A percentile compares a stretch with the other conserved stretches of the same genome.
These are phyloP conservation scores for Nothoprocta pentlandii DNA, from an alignment of 2,113 vertebrate genomes.

Conservation along the genomic window DNA sequence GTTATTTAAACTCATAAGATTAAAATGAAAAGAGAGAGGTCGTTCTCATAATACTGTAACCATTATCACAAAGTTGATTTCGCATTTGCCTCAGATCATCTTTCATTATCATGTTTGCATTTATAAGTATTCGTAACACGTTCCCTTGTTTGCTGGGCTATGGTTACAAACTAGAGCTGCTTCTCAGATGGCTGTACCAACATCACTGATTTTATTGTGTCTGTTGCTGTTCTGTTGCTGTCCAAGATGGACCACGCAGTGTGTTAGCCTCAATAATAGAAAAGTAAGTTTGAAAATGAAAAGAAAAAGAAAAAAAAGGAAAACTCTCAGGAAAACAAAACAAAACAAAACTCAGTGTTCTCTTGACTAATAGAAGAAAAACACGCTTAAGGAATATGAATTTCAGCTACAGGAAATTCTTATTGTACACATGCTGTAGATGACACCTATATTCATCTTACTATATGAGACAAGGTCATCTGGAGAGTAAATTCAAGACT, in stretches of 20 bases:
- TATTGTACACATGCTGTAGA: neutral
- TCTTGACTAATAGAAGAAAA: neutral
- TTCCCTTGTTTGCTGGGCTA: neutral
- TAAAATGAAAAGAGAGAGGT: neutral
- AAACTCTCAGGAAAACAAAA: neutral
- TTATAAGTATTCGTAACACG: neutral
- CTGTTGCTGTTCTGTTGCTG: neutral
- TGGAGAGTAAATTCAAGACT: neutral
- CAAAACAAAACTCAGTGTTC: neutral
- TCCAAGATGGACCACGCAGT: neutral
- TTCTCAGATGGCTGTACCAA: neutral
- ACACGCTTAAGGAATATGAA: neutral
- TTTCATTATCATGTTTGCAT: neutral
- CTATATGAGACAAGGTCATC: neutral
- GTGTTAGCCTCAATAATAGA: neutral
- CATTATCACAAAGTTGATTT: neutral
- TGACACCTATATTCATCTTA: fast-evolving
- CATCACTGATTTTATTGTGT: neutral
- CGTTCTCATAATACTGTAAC: neutral
- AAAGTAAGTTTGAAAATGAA: neutral
- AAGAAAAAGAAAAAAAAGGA: no score
- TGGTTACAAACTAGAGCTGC: neutral
- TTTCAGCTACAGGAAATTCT: neutral
- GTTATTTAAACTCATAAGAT: neutral
- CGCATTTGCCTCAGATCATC: neutral